Evolutionary conservation across 2,797 vertebrate species (phyloP).

Genomic region (Telmatherina bonti): DNA sequence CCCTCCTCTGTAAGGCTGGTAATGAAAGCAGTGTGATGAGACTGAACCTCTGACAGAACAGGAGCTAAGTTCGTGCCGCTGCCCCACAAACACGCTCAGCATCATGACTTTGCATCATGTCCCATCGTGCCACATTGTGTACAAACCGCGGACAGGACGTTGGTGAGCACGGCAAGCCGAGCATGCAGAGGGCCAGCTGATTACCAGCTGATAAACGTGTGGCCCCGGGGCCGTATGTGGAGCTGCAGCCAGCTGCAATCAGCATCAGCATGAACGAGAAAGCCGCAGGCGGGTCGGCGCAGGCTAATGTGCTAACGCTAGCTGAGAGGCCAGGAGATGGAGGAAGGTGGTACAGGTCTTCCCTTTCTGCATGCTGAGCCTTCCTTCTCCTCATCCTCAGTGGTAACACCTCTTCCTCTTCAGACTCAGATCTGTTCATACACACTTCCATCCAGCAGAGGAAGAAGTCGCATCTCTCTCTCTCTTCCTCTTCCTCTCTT

Average conservation of each 20-base stretch:
- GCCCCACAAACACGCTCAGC: slow-evolving; percentile 13
- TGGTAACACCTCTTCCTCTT: slow-evolving; percentile 21
- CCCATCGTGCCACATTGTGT: no score
- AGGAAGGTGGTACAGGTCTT: not conserved
- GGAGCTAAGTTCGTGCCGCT: not conserved
- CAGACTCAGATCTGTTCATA: slow-evolving; percentile 4
- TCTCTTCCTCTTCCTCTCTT: not conserved
- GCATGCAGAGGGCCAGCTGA: slow-evolving; percentile 59
- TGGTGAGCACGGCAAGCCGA: slow-evolving; percentile 31
- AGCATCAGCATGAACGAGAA: slow-evolving; percentile 62
- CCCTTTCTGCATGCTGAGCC: slow-evolving; percentile 3
- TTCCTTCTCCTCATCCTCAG: not conserved
- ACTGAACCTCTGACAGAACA: not conserved
- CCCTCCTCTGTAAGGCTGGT: not conserved
- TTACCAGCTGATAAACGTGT: slow-evolving; percentile 81
- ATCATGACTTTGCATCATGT: slow-evolving; percentile 14
- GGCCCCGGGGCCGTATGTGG: slow-evolving; percentile 61
- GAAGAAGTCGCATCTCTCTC: not conserved
- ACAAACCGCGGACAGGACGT: slow-evolving; percentile 20
- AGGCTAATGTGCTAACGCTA: not conserved
- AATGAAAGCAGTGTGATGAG: not conserved
- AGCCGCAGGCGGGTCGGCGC: slow-evolving; percentile 26
- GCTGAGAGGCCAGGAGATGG: slow-evolving; percentile 33
- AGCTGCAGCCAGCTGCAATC: slow-evolving; percentile 65
- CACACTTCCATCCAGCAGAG: slow-evolving; percentile 28